Conservation (phyloP, 2,113 vertebrate species). For the Stigmatopora nigra region DNA sequence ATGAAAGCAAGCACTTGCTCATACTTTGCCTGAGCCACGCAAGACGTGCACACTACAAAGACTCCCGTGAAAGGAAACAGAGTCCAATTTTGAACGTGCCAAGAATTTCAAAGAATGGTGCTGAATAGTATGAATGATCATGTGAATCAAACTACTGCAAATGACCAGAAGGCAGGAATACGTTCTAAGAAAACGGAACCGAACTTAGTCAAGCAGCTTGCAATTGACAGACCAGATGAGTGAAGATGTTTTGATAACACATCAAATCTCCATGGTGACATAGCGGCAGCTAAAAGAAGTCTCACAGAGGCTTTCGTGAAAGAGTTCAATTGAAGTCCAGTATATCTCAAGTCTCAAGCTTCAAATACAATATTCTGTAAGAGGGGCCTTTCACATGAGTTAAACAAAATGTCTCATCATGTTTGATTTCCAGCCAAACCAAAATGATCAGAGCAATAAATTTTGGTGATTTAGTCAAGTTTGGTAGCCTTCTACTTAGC, state of each 20-base stretch:
- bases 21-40: conserved; percentile 59
- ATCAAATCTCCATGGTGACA: too few relatives aligned
- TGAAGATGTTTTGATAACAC: conserved; percentile 41
- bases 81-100: conserved; percentile 37
- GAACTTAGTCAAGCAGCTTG: conserved; percentile 50
- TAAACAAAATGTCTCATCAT: too few relatives aligned
- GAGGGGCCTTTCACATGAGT: too few relatives aligned
- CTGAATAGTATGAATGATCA: conserved; percentile 1
- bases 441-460: too few relatives aligned
- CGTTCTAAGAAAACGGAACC: conserved; percentile 7
- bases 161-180: background rate
- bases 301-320: too few relatives aligned
- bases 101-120: conserved; percentile 3
- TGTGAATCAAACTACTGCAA: conserved; percentile 8
- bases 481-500: too few relatives aligned
- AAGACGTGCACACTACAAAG: conserved; percentile 17
- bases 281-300: too few relatives aligned
- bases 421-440: too few relatives aligned
- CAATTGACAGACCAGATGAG: conserved; percentile 64
- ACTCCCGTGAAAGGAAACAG: conserved; percentile 35
- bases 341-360: too few relatives aligned
- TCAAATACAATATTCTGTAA: too few relatives aligned
- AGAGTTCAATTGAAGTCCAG: too few relatives aligned
- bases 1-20: conserved; percentile 49
- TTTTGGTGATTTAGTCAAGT: too few relatives aligned